These are phyloP conservation scores for Ceratotherium simum DNA, from an alignment of 2,113 vertebrate genomes.

Conservation along the genomic window DNA sequence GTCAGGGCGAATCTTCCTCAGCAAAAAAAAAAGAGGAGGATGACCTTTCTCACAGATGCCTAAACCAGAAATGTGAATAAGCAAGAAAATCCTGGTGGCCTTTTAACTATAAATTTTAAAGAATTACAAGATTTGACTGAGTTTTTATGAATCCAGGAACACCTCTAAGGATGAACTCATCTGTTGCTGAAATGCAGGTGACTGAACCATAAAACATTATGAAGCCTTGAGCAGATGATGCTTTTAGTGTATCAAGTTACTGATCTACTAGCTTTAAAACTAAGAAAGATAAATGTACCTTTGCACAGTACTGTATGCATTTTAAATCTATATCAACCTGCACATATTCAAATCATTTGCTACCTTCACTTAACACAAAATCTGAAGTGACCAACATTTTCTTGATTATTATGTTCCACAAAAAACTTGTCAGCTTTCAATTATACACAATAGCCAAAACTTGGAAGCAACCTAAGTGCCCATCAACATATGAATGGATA, in stretches of 20 bases:
- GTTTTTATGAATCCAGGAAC: neutral
- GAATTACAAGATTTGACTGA: neutral
- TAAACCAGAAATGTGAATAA: neutral
- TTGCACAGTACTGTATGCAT: neutral
- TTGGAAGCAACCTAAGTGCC: no score
- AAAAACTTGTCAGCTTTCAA: neutral
- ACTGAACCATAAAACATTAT: neutral
- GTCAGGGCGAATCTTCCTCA: no score
- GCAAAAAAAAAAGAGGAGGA: neutral
- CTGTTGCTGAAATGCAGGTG: neutral
- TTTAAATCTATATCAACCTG: neutral
- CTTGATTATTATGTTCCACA: neutral
- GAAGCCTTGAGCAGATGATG: neutral
- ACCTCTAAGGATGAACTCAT: neutral
- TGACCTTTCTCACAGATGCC: neutral
- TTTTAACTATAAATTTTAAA: neutral
- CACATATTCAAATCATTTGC: neutral
- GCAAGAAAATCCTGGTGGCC: neutral
- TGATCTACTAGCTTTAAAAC: slow-evolving; percentile 18
- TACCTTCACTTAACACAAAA: neutral
- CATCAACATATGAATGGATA: no score
- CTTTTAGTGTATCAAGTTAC: neutral
- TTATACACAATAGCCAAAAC: no score
- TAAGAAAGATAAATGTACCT: neutral
- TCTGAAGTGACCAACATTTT: neutral